phyloP scores from a whole-genome alignment of 2,888 invertebrate genomes.

The Leptogaster cylindrica region DNA sequence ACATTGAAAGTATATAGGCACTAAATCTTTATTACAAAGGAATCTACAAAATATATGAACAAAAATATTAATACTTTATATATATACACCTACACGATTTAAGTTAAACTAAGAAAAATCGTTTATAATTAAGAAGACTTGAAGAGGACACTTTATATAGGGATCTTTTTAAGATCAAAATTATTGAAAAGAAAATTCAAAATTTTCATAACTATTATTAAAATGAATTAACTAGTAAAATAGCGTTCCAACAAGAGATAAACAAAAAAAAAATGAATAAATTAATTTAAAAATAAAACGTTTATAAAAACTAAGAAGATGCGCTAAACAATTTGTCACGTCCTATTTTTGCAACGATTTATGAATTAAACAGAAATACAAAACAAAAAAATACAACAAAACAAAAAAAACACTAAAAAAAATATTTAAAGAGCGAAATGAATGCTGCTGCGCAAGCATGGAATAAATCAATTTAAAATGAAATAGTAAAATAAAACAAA shows the following conservation, averaged over 20 bases:
- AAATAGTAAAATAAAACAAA: slow-evolving; percentile 9
- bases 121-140: slow-evolving; percentile 40
- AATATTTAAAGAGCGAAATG: slow-evolving; percentile 45
- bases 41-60: slow-evolving; percentile 38
- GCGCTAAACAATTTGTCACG: slow-evolving; percentile 54
- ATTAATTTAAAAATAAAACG: slow-evolving; percentile 26
- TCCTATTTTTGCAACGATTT: slow-evolving; percentile 63
- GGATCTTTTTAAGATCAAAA: slow-evolving; percentile 45
- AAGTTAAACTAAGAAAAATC: slow-evolving; percentile 39
- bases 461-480: not conserved
- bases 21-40: slow-evolving; percentile 39
- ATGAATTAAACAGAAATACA: slow-evolving; percentile 43
- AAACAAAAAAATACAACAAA: slow-evolving; percentile 47
- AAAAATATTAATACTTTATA: slow-evolving; percentile 37
- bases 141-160: slow-evolving; percentile 36
- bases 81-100: slow-evolving; percentile 41
- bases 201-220: slow-evolving; percentile 46
- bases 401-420: slow-evolving; percentile 42
- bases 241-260: slow-evolving; percentile 39
- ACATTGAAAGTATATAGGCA: slow-evolving; percentile 41
- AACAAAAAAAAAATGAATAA: slow-evolving; percentile 36
- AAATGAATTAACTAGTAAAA: slow-evolving; percentile 38
- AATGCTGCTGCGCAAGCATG: slow-evolving; percentile 19
- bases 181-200: slow-evolving; percentile 42
- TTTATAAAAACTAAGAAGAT: slow-evolving; percentile 38